A percentile compares a stretch with the other conserved stretches of the same genome.
These are phyloP conservation scores for Alces alces DNA, from an alignment of 2,113 vertebrate genomes.

Conservation along the genomic window DNA sequence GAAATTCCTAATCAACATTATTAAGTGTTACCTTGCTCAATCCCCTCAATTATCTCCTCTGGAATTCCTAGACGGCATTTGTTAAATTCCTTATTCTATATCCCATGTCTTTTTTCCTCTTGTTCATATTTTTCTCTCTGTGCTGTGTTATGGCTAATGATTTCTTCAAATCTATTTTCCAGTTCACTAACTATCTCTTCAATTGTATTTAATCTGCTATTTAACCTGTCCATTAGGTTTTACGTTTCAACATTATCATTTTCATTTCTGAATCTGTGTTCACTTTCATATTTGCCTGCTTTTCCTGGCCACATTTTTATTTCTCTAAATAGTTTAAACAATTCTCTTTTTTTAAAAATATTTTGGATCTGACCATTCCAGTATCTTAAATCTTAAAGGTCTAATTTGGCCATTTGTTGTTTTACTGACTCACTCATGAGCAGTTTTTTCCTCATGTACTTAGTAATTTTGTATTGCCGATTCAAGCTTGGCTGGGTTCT, in stretches of 20 bases:
- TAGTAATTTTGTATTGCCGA: neutral
- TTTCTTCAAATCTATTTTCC: constrained; percentile 37
- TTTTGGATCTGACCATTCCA: neutral
- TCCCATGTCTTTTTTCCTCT: neutral
- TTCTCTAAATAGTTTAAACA: constrained; percentile 22
- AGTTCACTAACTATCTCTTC: constrained; percentile 45
- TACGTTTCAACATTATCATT: constrained; percentile 14
- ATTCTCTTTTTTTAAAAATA: too few species aligned
- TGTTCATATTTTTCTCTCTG: constrained; percentile 1
- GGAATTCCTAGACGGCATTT: neutral
- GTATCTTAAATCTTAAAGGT: neutral
- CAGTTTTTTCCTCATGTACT: neutral
- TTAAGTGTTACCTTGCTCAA: neutral
- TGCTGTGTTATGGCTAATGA: neutral
- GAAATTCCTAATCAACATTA: neutral
- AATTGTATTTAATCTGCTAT: constrained; percentile 12
- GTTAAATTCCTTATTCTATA: neutral
- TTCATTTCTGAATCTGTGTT: constrained; percentile 43
- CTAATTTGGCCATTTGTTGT: neutral
- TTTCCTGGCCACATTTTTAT: neutral
- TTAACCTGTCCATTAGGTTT: neutral
- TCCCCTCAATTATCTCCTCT: neutral
- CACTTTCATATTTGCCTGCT: constrained; percentile 15
- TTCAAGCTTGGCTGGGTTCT: neutral
- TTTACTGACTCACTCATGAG: neutral